A percentile compares a stretch with the other conserved stretches of the same genome.
Conservation (phyloP, 1,140 invertebrate genomes). For the Ceratosolen solmsi region DNA sequence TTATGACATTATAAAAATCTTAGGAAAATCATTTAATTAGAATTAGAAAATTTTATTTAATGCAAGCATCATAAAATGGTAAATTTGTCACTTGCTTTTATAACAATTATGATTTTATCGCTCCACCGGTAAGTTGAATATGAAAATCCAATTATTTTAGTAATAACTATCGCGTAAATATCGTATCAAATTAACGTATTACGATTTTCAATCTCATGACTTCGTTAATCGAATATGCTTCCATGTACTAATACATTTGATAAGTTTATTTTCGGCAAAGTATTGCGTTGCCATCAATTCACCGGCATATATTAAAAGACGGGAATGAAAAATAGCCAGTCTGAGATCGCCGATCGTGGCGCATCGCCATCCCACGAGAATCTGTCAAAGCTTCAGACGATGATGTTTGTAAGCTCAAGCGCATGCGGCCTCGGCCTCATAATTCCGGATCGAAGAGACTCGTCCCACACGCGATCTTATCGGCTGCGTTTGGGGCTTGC, state of each 20-base stretch:
- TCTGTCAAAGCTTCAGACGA: constrained; percentile 49
- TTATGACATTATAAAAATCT: too few species aligned
- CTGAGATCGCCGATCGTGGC: constrained; percentile 1
- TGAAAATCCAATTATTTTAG: too few species aligned
- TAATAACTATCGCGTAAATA: too few species aligned
- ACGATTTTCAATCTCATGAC: too few species aligned
- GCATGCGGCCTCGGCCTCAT: constrained; percentile 40
- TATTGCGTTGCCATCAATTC: not conserved
- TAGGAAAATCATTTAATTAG: too few species aligned
- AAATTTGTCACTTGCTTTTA: too few species aligned
- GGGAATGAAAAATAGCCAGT: not conserved
- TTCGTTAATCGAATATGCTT: not conserved
- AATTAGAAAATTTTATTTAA: too few species aligned
- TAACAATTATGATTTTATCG: too few species aligned
- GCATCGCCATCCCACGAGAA: constrained; percentile 65
- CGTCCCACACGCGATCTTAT: constrained; percentile 65
- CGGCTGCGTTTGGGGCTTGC: constrained; percentile 61
- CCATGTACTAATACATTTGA: not conserved
- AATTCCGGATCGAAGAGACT: constrained; percentile 57
- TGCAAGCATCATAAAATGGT: too few species aligned
- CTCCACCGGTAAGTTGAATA: too few species aligned
- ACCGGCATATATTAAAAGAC: not conserved
- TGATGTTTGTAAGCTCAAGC: constrained; percentile 8
- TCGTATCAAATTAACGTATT: too few species aligned
- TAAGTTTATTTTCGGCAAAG: not conserved